Evolutionary conservation across 2,888 invertebrate species (phyloP).

Genomic region (Mayetiola destructor): DNA sequence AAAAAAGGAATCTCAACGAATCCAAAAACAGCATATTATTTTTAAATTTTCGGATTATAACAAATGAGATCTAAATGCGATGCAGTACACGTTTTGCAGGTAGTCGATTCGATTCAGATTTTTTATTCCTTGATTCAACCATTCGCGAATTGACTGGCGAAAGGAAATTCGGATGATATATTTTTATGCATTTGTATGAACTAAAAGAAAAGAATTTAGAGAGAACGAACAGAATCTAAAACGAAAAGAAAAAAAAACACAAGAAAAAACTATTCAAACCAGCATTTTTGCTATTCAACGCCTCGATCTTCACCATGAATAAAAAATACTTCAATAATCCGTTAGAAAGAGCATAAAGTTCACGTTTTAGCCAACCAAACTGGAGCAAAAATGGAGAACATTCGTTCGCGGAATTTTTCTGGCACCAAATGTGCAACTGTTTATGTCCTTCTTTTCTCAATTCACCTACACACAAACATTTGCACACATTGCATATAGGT

Average conservation of each 20-base stretch:
- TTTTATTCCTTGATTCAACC: no score
- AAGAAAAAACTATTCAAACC: background rate
- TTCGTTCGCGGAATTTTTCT: conserved; percentile 1
- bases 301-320: no score
- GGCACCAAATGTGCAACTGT: background rate
- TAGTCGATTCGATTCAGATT: background rate
- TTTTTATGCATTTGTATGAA: no score
- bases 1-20: no score
- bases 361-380: background rate
- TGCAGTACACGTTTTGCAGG: conserved; percentile 8
- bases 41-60: conserved; percentile 11
- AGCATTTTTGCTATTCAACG: background rate
- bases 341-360: no score
- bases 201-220: background rate
- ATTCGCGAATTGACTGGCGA: no score
- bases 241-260: background rate
- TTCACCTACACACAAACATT: no score
- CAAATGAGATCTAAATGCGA: conserved; percentile 11
- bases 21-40: background rate
- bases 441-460: no score
- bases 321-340: no score
- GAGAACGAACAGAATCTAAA: background rate
- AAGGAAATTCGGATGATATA: no score
- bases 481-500: no score
- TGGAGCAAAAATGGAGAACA: background rate